phyloP scores from a whole-genome alignment of 1,140 invertebrate genomes.

The Aethina tumida region DNA sequence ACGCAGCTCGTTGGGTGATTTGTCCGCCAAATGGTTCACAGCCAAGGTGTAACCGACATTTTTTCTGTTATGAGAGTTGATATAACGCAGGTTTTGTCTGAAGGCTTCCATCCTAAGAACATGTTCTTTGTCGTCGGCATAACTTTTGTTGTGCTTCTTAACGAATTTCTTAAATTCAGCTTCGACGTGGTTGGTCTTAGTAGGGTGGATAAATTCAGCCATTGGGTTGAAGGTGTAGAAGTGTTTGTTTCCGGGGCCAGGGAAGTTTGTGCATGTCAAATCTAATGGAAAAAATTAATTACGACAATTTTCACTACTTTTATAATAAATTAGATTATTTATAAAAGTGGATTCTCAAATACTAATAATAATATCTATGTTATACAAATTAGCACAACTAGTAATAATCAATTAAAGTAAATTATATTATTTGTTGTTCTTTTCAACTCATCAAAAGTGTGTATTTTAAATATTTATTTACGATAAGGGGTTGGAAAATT shows the following conservation, averaged over 20 bases:
- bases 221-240: conserved; percentile 86
- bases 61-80: conserved; percentile 30
- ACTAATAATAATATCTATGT: too few species aligned
- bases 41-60: conserved; percentile 53
- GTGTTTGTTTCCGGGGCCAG: conserved; percentile 72
- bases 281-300: conserved; percentile 37
- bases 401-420: too few species aligned
- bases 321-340: conserved; percentile 1
- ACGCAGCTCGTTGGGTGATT: conserved; percentile 64
- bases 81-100: conserved; percentile 74
- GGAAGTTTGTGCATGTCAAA: conserved; percentile 68
- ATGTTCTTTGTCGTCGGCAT: conserved; percentile 56
- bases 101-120: conserved; percentile 67
- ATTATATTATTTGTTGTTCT: too few species aligned
- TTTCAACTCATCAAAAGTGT: too few species aligned
- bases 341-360: neutral
- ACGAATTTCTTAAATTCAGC: conserved; percentile 71
- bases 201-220: conserved; percentile 73
- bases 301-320: neutral
- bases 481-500: too few species aligned
- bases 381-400: too few species aligned
- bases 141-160: conserved; percentile 60
- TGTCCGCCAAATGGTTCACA: conserved; percentile 86
- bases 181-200: conserved; percentile 61
- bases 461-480: too few species aligned